Percentiles rank a stretch among this genome's conserved stretches.
Conservation (phyloP, 2,113 vertebrate species). For the Vulpes ferrilata region DNA sequence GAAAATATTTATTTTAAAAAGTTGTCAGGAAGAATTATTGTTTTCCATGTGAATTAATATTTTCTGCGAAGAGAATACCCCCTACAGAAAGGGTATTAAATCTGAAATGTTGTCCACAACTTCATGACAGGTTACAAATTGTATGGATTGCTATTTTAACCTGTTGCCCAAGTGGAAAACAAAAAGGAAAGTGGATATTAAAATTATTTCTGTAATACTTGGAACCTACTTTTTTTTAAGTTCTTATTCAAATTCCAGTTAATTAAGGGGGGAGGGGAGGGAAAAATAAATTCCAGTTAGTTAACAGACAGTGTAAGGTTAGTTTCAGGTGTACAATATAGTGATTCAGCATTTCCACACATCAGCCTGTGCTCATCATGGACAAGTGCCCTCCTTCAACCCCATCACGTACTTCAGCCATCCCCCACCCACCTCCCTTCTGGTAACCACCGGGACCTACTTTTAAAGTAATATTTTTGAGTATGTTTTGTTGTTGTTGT, state of each 20-base stretch:
- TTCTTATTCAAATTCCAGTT: neutral
- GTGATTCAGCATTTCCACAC: neutral
- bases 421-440: neutral
- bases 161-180: conserved; percentile 8
- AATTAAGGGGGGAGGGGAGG: neutral
- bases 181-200: conserved; percentile 28
- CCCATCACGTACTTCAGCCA: neutral
- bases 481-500: neutral
- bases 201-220: conserved; percentile 41
- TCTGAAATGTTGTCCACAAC: neutral
- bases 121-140: neutral
- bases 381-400: neutral
- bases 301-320: neutral
- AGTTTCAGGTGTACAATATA: neutral
- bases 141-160: conserved; percentile 38
- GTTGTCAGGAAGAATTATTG: neutral
- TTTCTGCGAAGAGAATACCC: conserved; percentile 23
- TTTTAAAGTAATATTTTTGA: conserved; percentile 38
- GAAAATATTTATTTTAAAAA: conserved; percentile 55
- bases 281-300: neutral
- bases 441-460: neutral
- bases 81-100: neutral
- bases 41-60: conserved; percentile 26
- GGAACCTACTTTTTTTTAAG: neutral
- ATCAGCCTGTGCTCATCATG: neutral